Conservation (phyloP, 2,797 vertebrate species). For the Podarcis siculus region DNA sequence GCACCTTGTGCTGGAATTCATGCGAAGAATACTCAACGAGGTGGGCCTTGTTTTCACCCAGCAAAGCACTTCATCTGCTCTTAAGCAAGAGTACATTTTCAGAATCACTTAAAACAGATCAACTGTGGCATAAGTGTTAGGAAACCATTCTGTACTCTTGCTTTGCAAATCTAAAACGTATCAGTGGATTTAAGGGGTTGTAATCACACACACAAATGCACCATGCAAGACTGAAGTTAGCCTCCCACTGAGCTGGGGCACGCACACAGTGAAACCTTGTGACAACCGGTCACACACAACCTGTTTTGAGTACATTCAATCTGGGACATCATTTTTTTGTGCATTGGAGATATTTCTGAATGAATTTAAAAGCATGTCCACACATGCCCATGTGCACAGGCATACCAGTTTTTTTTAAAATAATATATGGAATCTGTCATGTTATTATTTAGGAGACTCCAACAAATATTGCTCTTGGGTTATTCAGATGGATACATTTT, state of each 20-base stretch:
- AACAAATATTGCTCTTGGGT: background rate
- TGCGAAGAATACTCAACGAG: background rate
- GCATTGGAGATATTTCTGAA: background rate
- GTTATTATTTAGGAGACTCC: background rate
- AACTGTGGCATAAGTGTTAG: background rate
- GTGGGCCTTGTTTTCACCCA: background rate
- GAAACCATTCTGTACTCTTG: background rate
- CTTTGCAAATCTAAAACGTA: background rate
- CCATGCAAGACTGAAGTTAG: background rate
- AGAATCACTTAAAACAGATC: background rate
- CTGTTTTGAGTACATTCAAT: slow-evolving; percentile 4
- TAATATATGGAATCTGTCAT: background rate
- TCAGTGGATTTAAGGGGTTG: background rate
- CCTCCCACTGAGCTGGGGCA: background rate
- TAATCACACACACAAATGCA: background rate
- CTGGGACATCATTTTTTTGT: background rate
- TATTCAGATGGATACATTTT: background rate
- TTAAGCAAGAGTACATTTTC: background rate
- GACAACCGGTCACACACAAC: background rate
- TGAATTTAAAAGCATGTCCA: background rate
- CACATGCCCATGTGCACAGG: no score
- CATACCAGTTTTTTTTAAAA: no score
- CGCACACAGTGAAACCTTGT: background rate
- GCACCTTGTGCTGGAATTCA: background rate
- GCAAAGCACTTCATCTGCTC: background rate